phyloP scores from a whole-genome alignment of 2,113 vertebrate genomes.

The Ancistrus triradiatus region DNA sequence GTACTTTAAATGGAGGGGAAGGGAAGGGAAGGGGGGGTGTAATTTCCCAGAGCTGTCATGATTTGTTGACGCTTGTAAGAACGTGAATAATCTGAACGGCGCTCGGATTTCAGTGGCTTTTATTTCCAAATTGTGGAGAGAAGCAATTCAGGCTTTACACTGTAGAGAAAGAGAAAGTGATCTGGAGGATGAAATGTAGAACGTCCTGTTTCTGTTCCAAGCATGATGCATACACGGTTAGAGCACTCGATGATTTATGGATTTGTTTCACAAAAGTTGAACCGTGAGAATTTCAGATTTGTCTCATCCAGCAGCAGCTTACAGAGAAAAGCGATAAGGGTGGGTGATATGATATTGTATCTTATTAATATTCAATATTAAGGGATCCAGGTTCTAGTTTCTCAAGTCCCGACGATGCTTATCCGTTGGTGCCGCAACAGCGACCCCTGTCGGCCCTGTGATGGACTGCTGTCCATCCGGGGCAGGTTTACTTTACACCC shows the following conservation, averaged over 20 bases:
- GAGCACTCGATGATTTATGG: constrained; percentile 1
- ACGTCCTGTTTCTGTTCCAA: constrained; percentile 20
- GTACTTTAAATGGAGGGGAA: no score
- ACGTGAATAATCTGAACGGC: constrained; percentile 23
- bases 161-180: constrained; percentile 8
- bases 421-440: no score
- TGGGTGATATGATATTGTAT: no score
- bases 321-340: background rate
- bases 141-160: constrained; percentile 39
- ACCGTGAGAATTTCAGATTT: background rate
- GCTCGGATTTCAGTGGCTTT: constrained; percentile 38
- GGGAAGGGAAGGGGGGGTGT: background rate
- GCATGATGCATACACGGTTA: constrained; percentile 11
- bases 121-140: constrained; percentile 43
- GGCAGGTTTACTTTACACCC: no score
- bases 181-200: constrained; percentile 4
- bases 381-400: no score
- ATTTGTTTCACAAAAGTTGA: constrained; percentile 1
- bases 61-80: background rate
- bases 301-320: constrained; percentile 2
- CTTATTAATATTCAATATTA: no score
- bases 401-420: no score
- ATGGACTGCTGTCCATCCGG: no score
- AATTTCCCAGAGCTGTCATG: background rate
- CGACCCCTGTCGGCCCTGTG: no score